Conservation (phyloP, 2,888 invertebrate genomes). For the Euclidia mi region DNA sequence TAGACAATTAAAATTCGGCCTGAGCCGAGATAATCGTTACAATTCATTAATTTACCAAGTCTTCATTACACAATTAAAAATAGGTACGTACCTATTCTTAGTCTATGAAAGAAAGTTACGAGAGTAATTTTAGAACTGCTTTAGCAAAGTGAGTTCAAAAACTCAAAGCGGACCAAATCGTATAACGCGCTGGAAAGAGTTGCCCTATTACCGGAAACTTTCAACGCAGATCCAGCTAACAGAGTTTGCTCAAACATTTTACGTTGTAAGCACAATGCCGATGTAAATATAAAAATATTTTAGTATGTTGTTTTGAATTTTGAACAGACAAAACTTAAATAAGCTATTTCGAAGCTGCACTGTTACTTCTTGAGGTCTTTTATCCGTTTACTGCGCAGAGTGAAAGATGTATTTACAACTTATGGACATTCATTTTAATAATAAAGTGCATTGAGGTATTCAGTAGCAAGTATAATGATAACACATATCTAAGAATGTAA, state of each 20-base stretch:
- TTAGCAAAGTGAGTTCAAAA: slow-evolving; percentile 51
- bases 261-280: slow-evolving; percentile 45
- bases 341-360: slow-evolving; percentile 36
- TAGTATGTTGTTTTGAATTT: slow-evolving; percentile 38
- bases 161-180: slow-evolving; percentile 49
- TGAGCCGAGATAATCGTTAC: slow-evolving; percentile 58
- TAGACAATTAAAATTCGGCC: slow-evolving; percentile 62
- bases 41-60: slow-evolving; percentile 57
- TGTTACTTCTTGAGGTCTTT: slow-evolving; percentile 10
- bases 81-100: slow-evolving; percentile 38
- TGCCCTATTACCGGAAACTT: slow-evolving; percentile 54
- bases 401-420: slow-evolving; percentile 10
- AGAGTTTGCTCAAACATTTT: slow-evolving; percentile 52
- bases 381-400: not conserved
- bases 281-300: slow-evolving; percentile 51
- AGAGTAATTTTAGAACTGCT: slow-evolving; percentile 53
- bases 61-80: slow-evolving; percentile 41
- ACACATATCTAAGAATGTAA: slow-evolving; percentile 10
- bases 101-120: slow-evolving; percentile 44
- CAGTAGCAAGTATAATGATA: slow-evolving; percentile 2
- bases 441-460: slow-evolving; percentile 8
- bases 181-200: slow-evolving; percentile 48
- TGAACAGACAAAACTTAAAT: slow-evolving; percentile 37
- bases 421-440: slow-evolving; percentile 7
- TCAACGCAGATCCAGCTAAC: slow-evolving; percentile 46